phyloP scores from a whole-genome alignment of 2,888 invertebrate genomes.

The Bombylius major region DNA sequence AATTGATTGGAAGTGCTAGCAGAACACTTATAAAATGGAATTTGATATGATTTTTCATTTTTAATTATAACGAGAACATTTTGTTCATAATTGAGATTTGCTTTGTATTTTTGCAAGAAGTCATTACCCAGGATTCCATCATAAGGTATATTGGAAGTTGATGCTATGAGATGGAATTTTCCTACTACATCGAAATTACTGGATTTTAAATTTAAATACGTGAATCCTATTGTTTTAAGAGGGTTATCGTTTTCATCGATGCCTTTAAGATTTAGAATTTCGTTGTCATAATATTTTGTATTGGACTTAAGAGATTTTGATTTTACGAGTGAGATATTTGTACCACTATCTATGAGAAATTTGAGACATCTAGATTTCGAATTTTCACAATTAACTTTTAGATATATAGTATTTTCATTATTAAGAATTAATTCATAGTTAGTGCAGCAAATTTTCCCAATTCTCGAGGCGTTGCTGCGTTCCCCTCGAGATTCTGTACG shows the following conservation, averaged over 20 bases:
- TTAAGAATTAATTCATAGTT: neutral
- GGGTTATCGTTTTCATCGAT: neutral
- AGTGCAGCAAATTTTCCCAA: neutral
- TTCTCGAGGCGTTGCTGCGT: neutral
- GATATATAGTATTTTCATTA: neutral
- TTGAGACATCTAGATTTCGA: neutral
- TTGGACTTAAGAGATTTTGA: neutral
- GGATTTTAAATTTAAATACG: neutral
- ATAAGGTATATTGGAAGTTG: neutral
- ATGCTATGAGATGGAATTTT: neutral
- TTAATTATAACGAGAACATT: neutral
- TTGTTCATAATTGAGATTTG: neutral
- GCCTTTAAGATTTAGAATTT: neutral
- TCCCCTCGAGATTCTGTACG: neutral
- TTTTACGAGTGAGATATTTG: neutral
- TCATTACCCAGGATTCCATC: constrained; percentile 3
- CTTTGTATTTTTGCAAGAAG: neutral
- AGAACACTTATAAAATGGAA: too few species aligned
- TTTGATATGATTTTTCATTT: neutral
- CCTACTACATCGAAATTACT: neutral
- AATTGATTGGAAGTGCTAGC: too few species aligned
- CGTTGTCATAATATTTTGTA: neutral
- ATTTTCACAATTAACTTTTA: neutral
- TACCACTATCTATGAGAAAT: neutral
- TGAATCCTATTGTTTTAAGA: neutral